Percentiles rank a stretch among this genome's conserved stretches.
Conservation (phyloP, 2,888 invertebrate species). For the Epistrophella euchroma region DNA sequence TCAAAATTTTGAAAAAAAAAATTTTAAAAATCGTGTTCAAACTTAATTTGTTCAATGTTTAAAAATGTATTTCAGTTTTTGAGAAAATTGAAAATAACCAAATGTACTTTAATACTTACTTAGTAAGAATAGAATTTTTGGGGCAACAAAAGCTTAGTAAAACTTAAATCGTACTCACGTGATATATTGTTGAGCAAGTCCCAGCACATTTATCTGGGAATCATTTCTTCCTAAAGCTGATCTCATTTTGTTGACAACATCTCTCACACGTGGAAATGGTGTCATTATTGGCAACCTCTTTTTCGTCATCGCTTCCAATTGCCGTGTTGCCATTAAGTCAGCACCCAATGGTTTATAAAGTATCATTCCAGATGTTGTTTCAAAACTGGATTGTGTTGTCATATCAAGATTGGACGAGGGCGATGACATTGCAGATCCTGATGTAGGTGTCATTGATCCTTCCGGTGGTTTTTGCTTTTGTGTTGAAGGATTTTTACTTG, state of each 20-base stretch:
- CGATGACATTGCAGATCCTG: background rate
- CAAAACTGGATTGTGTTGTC: background rate
- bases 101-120: too few relatives aligned
- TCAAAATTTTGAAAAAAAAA: too few relatives aligned
- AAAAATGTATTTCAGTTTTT: too few relatives aligned
- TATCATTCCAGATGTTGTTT: background rate
- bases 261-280: conserved; percentile 9
- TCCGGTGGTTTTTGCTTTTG: background rate
- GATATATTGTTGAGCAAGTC: conserved; percentile 13
- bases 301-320: background rate
- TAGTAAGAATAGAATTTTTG: too few relatives aligned
- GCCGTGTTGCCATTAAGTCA: background rate
- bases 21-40: too few relatives aligned
- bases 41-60: too few relatives aligned
- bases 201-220: background rate
- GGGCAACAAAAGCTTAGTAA: background rate
- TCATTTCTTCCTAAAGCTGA: background rate
- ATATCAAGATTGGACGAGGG: background rate
- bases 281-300: background rate
- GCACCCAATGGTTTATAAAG: conserved; percentile 9
- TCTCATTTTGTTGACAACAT: conserved; percentile 8
- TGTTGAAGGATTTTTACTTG: too few relatives aligned
- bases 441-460: background rate
- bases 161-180: conserved; percentile 1
- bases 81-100: too few relatives aligned